Evolutionary conservation across 2,797 vertebrate genomes (phyloP).

Genomic region (Onychomys torridus): DNA sequence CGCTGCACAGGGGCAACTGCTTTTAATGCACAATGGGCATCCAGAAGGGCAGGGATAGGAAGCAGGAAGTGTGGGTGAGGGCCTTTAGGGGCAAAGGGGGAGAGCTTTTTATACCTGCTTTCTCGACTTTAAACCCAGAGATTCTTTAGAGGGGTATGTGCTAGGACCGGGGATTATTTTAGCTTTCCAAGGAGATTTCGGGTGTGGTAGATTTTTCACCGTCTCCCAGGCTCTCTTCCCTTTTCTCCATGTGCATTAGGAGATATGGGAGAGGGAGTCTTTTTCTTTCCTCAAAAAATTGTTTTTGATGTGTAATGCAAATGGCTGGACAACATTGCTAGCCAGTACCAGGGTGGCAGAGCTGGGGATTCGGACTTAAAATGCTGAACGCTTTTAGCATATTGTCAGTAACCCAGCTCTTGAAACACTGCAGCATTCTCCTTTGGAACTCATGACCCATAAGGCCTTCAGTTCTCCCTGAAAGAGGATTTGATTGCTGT

Average conservation of each 20-base stretch:
- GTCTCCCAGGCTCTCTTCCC: constrained; percentile 39
- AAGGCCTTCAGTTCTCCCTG: constrained; percentile 81
- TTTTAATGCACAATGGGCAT: constrained; percentile 64
- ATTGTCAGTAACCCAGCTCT: constrained; percentile 63
- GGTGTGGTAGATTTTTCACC: constrained; percentile 59
- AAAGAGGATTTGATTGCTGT: constrained; percentile 69
- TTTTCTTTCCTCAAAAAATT: not conserved
- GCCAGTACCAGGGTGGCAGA: constrained; percentile 13
- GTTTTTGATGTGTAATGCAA: constrained; percentile 71
- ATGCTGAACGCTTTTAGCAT: constrained; percentile 28
- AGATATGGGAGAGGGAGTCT: constrained; percentile 22
- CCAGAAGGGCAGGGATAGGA: constrained; percentile 73
- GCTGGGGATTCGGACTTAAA: constrained; percentile 55
- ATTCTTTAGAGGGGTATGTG: not conserved
- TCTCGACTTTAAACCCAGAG: constrained; percentile 65
- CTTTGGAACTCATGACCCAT: constrained; percentile 84
- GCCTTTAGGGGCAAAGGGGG: not conserved
- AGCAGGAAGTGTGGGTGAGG: constrained; percentile 51
- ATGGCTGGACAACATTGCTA: constrained; percentile 18
- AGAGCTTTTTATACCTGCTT: constrained; percentile 49
- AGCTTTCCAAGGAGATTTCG: constrained; percentile 64
- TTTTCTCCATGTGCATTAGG: constrained; percentile 70
- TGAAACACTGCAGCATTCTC: constrained; percentile 92
- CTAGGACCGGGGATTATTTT: constrained; percentile 30
- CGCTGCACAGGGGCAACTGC: constrained; percentile 29